phyloP scores from a whole-genome alignment of 2,113 vertebrate genomes.

The Lampris incognitus region DNA sequence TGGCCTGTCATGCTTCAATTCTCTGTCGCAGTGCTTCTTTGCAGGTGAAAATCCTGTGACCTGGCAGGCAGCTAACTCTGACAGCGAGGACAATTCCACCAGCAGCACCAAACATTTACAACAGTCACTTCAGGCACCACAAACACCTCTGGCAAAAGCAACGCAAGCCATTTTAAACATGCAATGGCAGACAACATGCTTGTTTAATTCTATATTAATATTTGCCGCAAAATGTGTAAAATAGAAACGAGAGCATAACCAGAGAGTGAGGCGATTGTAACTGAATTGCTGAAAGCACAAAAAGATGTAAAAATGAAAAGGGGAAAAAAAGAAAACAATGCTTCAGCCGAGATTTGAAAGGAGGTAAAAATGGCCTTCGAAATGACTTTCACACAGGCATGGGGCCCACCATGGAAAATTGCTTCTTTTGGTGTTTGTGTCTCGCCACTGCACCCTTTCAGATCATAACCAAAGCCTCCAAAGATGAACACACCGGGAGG shows the following conservation, averaged over 20 bases:
- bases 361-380: constrained; percentile 53
- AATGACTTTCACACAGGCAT: constrained; percentile 45
- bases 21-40: constrained; percentile 51
- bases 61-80: constrained; percentile 50
- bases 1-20: constrained; percentile 66
- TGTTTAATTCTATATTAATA: background rate
- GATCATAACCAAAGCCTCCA: constrained; percentile 67
- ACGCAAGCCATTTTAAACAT: constrained; percentile 24
- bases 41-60: constrained; percentile 60
- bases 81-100: constrained; percentile 49
- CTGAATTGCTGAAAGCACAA: constrained; percentile 1
- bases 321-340: background rate
- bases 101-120: constrained; percentile 24
- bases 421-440: constrained; percentile 59
- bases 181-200: constrained; percentile 4
- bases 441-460: constrained; percentile 45
- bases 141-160: constrained; percentile 20
- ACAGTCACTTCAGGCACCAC: constrained; percentile 27
- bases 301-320: background rate
- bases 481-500: constrained; percentile 56
- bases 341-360: constrained; percentile 19
- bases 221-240: background rate
- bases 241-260: background rate
- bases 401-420: constrained; percentile 44
- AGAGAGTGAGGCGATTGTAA: constrained; percentile 23